Percentiles rank a stretch among this genome's conserved stretches.
These are phyloP conservation scores for Bambusicola thoracicus DNA, from an alignment of 2,113 vertebrate genomes.

Conservation along the genomic window DNA sequence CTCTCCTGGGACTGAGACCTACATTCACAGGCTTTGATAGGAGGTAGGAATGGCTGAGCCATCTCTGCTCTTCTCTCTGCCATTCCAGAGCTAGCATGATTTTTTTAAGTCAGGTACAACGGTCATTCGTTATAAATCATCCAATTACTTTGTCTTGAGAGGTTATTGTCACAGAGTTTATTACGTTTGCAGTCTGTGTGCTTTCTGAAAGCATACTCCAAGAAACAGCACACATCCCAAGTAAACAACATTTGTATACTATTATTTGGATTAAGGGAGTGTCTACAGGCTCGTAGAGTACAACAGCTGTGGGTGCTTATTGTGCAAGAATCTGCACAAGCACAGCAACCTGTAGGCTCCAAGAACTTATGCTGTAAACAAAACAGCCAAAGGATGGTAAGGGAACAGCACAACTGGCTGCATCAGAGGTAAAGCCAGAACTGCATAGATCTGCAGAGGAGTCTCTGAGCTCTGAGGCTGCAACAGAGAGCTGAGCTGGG, in stretches of 20 bases:
- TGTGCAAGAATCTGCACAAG: background rate
- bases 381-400: background rate
- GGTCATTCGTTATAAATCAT: background rate
- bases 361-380: background rate
- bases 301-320: rapidly evolving
- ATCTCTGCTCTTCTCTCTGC: background rate
- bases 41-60: background rate
- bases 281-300: background rate
- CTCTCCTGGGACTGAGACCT: background rate
- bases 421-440: background rate
- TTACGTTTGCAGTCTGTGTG: rapidly evolving
- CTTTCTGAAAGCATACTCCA: background rate
- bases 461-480: background rate
- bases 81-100: background rate
- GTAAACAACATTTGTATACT: conserved; percentile 16
- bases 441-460: background rate
- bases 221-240: background rate
- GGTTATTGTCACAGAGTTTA: background rate
- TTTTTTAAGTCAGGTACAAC: background rate
- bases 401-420: background rate
- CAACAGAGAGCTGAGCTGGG: rapidly evolving
- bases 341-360: rapidly evolving
- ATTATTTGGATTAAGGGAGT: background rate
- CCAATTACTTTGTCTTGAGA: background rate
- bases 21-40: background rate